Percentiles rank a stretch among this genome's conserved stretches.
Evolutionary conservation across 1,140 invertebrate genomes (phyloP).

Genomic region (Zaprionus vittiger): DNA sequence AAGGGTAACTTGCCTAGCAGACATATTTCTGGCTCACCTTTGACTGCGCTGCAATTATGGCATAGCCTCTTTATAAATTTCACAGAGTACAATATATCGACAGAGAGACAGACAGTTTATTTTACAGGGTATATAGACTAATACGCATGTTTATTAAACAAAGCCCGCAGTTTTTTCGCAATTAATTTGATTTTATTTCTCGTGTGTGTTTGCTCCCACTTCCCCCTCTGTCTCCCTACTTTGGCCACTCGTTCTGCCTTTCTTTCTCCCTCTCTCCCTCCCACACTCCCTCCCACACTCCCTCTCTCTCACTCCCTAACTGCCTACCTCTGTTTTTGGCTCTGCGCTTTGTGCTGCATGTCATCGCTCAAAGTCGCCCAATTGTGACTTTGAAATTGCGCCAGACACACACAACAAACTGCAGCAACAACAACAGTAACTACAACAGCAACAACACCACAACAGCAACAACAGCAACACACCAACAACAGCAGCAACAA

Average conservation of each 20-base stretch:
- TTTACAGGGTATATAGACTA: slow-evolving; percentile 11
- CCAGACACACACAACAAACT: slow-evolving; percentile 42
- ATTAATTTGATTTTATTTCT: slow-evolving; percentile 51
- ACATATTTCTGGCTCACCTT: too few relatives aligned
- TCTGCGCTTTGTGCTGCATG: slow-evolving; percentile 40
- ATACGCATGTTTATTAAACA: background rate
- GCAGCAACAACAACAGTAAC: slow-evolving; percentile 29
- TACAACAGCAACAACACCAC: background rate
- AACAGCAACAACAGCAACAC: slow-evolving; percentile 17
- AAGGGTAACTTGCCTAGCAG: background rate
- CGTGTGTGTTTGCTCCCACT: slow-evolving; percentile 15
- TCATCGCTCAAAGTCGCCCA: slow-evolving; percentile 48
- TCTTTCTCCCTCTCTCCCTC: too few relatives aligned
- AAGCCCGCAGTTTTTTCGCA: slow-evolving; percentile 53
- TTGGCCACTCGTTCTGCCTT: background rate
- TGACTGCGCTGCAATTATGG: too few relatives aligned
- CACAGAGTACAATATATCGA: too few relatives aligned
- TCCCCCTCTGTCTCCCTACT: background rate
- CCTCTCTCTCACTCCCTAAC: too few relatives aligned
- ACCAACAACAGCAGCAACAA: slow-evolving; percentile 17
- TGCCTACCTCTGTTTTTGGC: slow-evolving; percentile 9
- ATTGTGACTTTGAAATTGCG: slow-evolving; percentile 57
- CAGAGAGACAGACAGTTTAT: background rate
- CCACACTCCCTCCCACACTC: background rate
- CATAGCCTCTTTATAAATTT: too few relatives aligned